phyloP scores from a whole-genome alignment of 2,797 vertebrate species.

The Limosa lapponica region DNA sequence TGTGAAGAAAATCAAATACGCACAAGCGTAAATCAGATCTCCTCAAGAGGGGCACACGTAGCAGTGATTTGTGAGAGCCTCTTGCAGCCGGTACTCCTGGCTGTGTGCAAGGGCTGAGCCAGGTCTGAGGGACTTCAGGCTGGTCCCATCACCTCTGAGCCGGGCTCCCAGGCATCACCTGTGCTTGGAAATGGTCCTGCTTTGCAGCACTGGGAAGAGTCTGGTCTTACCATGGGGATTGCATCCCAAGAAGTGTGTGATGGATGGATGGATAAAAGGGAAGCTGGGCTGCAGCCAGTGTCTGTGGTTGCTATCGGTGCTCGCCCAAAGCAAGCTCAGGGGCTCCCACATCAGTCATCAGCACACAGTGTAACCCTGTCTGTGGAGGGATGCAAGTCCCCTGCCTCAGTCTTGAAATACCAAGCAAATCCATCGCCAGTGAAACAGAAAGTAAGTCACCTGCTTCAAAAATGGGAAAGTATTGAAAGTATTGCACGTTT shows the following conservation, averaged over 20 bases:
- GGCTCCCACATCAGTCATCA: not conserved
- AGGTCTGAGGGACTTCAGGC: not conserved
- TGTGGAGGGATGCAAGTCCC: not conserved
- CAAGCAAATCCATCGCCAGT: not conserved
- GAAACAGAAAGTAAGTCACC: not conserved
- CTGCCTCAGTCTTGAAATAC: not conserved
- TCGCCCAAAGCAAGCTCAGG: rapidly evolving
- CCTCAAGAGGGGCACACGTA: rapidly evolving
- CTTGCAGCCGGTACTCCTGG: not conserved
- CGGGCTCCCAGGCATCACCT: not conserved
- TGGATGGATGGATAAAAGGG: not conserved
- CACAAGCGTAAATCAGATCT: rapidly evolving
- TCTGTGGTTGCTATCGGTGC: not conserved
- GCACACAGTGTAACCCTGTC: not conserved
- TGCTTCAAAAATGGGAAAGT: not conserved
- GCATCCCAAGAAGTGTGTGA: rapidly evolving
- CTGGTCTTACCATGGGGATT: not conserved
- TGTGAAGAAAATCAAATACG: not conserved
- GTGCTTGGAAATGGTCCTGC: not conserved
- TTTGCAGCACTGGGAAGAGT: not conserved
- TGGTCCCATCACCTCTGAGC: not conserved
- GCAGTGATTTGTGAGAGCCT: not conserved
- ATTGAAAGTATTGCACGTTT: not conserved
- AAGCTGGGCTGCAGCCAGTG: not conserved
- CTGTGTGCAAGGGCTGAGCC: not conserved